Evolutionary conservation across 2,888 invertebrate genomes (phyloP).

Genomic region (Melanostoma mellinum): DNA sequence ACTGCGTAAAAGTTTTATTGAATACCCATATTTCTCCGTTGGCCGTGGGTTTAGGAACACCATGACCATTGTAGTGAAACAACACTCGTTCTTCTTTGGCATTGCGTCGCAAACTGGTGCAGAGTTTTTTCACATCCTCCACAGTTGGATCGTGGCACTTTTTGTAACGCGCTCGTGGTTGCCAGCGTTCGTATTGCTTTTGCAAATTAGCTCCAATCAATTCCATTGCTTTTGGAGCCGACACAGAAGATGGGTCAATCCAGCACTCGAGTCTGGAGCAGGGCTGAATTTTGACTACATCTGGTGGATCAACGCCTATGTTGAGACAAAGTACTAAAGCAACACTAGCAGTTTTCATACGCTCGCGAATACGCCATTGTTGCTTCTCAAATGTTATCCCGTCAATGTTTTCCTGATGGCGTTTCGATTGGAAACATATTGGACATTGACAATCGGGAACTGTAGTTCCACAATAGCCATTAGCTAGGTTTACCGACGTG

Average conservation of each 20-base stretch:
- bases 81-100: slow-evolving; percentile 99
- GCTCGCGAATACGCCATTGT: slow-evolving; percentile 96
- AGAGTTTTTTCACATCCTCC: slow-evolving; percentile 98
- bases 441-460: slow-evolving; percentile 76
- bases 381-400: slow-evolving; percentile 87
- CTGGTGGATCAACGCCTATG: slow-evolving; percentile 99
- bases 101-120: slow-evolving; percentile 95
- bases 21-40: slow-evolving; percentile 99
- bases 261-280: slow-evolving; percentile 98
- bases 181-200: slow-evolving; percentile 99
- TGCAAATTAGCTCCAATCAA: slow-evolving; percentile 95
- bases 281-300: slow-evolving; percentile 97
- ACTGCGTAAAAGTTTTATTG: slow-evolving; percentile 99
- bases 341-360: slow-evolving; percentile 99
- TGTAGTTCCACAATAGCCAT: slow-evolving; percentile 69
- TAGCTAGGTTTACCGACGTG: slow-evolving; percentile 72
- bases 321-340: slow-evolving; percentile 98
- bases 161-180: slow-evolving; percentile 98
- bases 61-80: slow-evolving; percentile 99
- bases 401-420: slow-evolving; percentile 88
- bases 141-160: slow-evolving; percentile 98
- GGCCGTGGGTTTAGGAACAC: slow-evolving; percentile 97
- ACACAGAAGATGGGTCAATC: slow-evolving; percentile 95
- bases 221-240: slow-evolving; percentile 95
- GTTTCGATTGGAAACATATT: slow-evolving; percentile 79